Base-by-base conservation (phyloP, 2,113 vertebrate genomes). In the Aspiorhynchus laticeps region DNA sequence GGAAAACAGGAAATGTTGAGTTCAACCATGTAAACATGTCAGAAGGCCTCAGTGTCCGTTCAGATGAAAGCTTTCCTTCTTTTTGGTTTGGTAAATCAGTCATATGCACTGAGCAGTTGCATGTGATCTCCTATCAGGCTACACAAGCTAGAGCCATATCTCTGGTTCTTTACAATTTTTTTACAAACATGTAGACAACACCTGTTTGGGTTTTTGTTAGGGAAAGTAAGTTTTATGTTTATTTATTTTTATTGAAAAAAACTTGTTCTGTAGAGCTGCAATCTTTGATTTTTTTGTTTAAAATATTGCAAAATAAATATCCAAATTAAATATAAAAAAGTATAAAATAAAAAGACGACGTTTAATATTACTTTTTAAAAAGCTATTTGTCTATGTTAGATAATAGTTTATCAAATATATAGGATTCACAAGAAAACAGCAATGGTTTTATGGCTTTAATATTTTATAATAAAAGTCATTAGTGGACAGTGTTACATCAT, bases 1-100 rank as follows among this genome's bases (percentile, higher is more conserved):
- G 21, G 28, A 51, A 85, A 87, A 89, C 63, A 67, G 83, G 80
- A 89, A 87, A 82, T 69, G 17, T 53, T 75, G 73, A 67, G 43
- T 61, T 81, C 28, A 43, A 76, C 15, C 59, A 46, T 86, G 77
- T 87, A 74, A 77, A 83, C 53, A 19, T 59, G 46, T 88, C 78
- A 36, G 41, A 61, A 33, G 53, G 36, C n/a, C 28, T 21, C 19
- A 26, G 73, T 71, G 41, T 87, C 51, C 8, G 15, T 73, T 15
- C 17, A 48, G 73, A 56, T 84, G 19, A 81, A 75, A 36, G 24
- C 43, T 71, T 36, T 83, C 28, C 3, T 71, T 83, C 81, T 71
- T 31, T 83, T 51, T 71, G 63, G 80, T 46, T 80, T 65, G 59
- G 59, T 65, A 46, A 81, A 65, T 71, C 81, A 36, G 28, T 71